phyloP scores from a whole-genome alignment of 2,888 invertebrate genomes.

The Leptarthrus brevirostris region DNA sequence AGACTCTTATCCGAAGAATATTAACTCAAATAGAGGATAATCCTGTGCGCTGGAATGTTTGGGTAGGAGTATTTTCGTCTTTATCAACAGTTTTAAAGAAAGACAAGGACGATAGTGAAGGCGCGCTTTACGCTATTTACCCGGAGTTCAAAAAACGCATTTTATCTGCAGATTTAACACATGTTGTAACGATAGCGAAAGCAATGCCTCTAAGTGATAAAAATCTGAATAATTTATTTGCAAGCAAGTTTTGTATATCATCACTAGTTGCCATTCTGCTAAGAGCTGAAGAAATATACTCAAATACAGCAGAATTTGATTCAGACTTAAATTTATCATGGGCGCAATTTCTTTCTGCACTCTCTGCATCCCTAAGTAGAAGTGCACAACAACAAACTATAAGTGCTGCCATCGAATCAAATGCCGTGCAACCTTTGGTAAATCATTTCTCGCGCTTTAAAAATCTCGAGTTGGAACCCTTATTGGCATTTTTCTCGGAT shows the following conservation, averaged over 20 bases:
- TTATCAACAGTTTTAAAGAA: slow-evolving; percentile 65
- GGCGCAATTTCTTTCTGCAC: slow-evolving; percentile 63
- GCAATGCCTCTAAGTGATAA: slow-evolving; percentile 63
- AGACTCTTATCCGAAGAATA: slow-evolving; percentile 77
- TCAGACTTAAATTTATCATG: slow-evolving; percentile 60
- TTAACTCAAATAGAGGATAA: slow-evolving; percentile 69
- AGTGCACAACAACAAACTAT: slow-evolving; percentile 65
- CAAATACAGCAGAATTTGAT: slow-evolving; percentile 51
- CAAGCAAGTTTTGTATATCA: slow-evolving; percentile 67
- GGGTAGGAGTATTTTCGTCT: slow-evolving; percentile 64
- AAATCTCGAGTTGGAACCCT: slow-evolving; percentile 64
- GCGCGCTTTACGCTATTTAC: slow-evolving; percentile 63
- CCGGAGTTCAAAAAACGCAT: slow-evolving; percentile 65
- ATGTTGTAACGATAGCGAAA: slow-evolving; percentile 62
- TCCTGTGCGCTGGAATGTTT: slow-evolving; percentile 64
- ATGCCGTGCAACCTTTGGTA: slow-evolving; percentile 65
- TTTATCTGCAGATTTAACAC: slow-evolving; percentile 62
- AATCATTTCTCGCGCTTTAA: slow-evolving; percentile 66
- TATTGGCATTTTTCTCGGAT: slow-evolving; percentile 63
- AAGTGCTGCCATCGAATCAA: slow-evolving; percentile 65
- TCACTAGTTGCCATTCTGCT: slow-evolving; percentile 64
- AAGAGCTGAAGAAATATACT: slow-evolving; percentile 64
- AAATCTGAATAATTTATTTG: slow-evolving; percentile 63
- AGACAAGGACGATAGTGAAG: slow-evolving; percentile 65
- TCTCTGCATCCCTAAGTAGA: slow-evolving; percentile 64